Evolutionary conservation across 2,888 invertebrate species (phyloP).

Genomic region (Sphaerophoria rueppellii): DNA sequence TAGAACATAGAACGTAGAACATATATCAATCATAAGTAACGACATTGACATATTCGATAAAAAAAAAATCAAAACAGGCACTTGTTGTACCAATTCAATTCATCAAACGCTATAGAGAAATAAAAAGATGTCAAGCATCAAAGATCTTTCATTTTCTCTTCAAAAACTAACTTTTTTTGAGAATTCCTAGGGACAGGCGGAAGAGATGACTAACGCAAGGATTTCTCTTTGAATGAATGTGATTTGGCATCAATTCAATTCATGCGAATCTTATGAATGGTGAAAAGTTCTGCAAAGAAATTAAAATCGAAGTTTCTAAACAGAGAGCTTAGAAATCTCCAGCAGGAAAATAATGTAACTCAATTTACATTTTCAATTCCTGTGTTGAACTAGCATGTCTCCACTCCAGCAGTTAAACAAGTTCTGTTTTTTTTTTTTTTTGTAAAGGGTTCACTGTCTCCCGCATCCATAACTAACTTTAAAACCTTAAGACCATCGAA

Average conservation of each 20-base stretch:
- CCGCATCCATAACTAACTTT: neutral
- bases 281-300: neutral
- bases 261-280: constrained; percentile 11
- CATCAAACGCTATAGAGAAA: too few species aligned
- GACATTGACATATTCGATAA: too few species aligned
- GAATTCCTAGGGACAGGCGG: too few species aligned
- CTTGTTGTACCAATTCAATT: too few species aligned
- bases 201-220: neutral
- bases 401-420: neutral
- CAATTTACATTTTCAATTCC: neutral
- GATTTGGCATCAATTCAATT: constrained; percentile 2
- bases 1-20: too few species aligned
- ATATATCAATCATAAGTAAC: too few species aligned
- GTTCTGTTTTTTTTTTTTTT: neutral
- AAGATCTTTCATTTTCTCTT: constrained; percentile 2
- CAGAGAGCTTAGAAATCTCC: neutral
- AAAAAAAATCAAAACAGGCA: too few species aligned
- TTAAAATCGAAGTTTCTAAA: neutral
- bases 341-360: too few species aligned
- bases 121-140: too few species aligned
- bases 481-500: neutral
- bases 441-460: neutral
- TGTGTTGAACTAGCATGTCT: neutral
- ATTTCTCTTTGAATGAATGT: neutral
- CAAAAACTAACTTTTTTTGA: too few species aligned